Conservation (phyloP, 1,140 invertebrate genomes). For the Leptoteleia sp. region DNA sequence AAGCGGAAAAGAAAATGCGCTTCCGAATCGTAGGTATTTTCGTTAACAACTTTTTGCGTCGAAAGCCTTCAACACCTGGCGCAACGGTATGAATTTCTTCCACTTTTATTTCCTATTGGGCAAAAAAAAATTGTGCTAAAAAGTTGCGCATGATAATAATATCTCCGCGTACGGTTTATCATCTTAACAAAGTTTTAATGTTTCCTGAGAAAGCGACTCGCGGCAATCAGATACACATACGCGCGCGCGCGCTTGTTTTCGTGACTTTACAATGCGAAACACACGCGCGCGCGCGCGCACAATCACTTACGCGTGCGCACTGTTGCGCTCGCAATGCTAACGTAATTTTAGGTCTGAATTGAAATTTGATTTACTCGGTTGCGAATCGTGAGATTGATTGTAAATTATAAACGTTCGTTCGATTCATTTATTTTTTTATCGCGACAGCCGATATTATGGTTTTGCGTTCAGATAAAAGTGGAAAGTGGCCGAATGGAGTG, state of each 20-base stretch:
- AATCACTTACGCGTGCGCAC: too few relatives aligned
- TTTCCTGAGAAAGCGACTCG: conserved; percentile 11
- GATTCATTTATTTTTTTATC: neutral
- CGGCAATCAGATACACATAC: neutral
- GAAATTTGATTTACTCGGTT: neutral
- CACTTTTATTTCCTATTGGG: too few relatives aligned
- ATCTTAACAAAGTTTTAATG: conserved; percentile 12
- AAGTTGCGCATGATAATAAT: neutral
- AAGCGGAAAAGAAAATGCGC: too few relatives aligned
- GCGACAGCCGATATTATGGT: neutral
- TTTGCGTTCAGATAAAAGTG: neutral
- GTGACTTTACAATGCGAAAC: too few relatives aligned
- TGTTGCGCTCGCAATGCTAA: too few relatives aligned
- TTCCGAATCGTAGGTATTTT: too few relatives aligned
- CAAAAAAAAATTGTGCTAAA: neutral
- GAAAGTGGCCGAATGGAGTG: too few relatives aligned
- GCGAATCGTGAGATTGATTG: neutral
- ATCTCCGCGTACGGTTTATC: neutral
- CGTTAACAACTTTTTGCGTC: too few relatives aligned
- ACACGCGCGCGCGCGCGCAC: too few relatives aligned
- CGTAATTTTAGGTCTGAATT: neutral
- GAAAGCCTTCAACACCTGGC: too few relatives aligned
- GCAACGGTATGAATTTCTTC: too few relatives aligned
- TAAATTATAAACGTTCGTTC: conserved; percentile 1
- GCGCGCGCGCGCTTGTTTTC: too few relatives aligned